A percentile compares a stretch with the other conserved stretches of the same genome.
Conservation (phyloP, 2,113 vertebrate genomes). For the Pavo muticus region DNA sequence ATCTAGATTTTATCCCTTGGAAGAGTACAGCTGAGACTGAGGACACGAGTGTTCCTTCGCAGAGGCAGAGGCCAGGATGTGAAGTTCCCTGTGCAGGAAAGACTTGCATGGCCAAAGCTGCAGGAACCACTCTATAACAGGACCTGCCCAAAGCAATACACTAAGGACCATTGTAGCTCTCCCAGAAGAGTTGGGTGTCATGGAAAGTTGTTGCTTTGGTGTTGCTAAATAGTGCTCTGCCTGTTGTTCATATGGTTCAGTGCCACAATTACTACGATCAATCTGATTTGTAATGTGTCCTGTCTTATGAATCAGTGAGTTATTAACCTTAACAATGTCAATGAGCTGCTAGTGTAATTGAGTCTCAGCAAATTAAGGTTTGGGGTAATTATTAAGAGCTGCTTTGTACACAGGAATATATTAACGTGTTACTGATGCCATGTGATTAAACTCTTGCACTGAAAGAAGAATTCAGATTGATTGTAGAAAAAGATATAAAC, state of each 20-base stretch:
- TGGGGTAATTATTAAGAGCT: conserved; percentile 42
- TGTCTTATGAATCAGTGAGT: conserved; percentile 16
- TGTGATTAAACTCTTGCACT: neutral
- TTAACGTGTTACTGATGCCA: neutral
- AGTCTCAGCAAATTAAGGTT: conserved; percentile 52
- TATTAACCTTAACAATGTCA: conserved; percentile 68
- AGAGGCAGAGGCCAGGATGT: neutral
- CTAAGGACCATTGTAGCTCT: neutral
- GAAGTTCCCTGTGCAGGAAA: neutral
- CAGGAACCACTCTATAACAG: neutral
- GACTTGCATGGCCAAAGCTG: neutral
- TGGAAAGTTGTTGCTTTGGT: neutral
- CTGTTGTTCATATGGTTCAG: neutral
- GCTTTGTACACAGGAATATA: conserved; percentile 3
- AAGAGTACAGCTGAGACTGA: neutral
- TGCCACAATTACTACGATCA: conserved; percentile 10
- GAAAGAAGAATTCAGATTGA: neutral
- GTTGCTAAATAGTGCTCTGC: neutral
- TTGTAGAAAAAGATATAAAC: neutral
- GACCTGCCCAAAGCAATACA: neutral
- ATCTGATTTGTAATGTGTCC: neutral
- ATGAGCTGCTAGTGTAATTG: conserved; percentile 35
- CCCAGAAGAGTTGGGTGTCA: accelerated
- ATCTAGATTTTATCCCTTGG: neutral
- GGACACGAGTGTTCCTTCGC: neutral